Evolutionary conservation across 2,888 invertebrate genomes (phyloP).

Genomic region (Dorcus parallelipipedus): DNA sequence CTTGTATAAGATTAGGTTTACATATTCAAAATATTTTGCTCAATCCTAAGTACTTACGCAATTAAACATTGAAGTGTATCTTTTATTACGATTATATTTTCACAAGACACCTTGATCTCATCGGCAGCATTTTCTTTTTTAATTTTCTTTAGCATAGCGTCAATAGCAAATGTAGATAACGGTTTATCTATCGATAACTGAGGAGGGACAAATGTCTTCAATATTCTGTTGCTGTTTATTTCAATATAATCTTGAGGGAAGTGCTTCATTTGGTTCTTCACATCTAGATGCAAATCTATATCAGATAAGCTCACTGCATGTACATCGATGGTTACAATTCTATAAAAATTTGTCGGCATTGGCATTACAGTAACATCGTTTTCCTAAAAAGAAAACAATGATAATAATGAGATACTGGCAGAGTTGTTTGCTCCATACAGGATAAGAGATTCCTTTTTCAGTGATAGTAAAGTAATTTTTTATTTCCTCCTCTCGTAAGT

Average conservation of each 20-base stretch:
- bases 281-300: constrained; percentile 31
- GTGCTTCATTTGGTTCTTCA: constrained; percentile 36
- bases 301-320: constrained; percentile 36
- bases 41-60: constrained; percentile 31
- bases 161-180: too few relatives aligned
- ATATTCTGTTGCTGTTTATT: constrained; percentile 23
- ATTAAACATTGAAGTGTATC: constrained; percentile 39
- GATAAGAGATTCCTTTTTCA: constrained; percentile 39
- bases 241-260: constrained; percentile 32
- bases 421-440: constrained; percentile 31
- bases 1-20: background rate
- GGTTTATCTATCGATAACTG: too few relatives aligned
- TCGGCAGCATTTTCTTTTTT: too few relatives aligned
- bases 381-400: constrained; percentile 29
- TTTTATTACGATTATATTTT: constrained; percentile 25
- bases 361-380: constrained; percentile 30
- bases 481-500: constrained; percentile 31
- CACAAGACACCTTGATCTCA: background rate
- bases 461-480: constrained; percentile 45
- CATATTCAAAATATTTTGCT: background rate
- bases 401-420: background rate
- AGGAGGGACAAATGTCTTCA: constrained; percentile 7
- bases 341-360: constrained; percentile 35
- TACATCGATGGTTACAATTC: constrained; percentile 36
- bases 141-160: too few relatives aligned